Conservation (phyloP, 2,888 invertebrate species). For the Stomorhina lunata region DNA sequence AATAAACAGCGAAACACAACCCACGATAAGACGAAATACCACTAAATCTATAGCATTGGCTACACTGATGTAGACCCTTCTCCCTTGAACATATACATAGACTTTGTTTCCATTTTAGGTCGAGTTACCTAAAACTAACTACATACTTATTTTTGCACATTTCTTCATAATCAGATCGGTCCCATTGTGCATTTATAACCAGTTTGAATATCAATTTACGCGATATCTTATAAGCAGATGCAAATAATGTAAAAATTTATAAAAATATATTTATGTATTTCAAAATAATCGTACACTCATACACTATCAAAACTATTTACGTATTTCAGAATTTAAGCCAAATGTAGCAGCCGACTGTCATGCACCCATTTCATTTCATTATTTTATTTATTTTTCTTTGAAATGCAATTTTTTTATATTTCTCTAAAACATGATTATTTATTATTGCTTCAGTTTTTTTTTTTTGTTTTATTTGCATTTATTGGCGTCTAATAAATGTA, state of each 20-base stretch:
- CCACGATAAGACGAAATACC: too few species aligned
- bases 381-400: constrained; percentile 33
- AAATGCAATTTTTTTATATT: constrained; percentile 22
- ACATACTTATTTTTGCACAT: background rate
- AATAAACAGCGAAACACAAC: too few species aligned
- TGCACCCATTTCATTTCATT: constrained; percentile 35
- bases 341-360: constrained; percentile 30
- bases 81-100: too few species aligned
- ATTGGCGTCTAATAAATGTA: constrained; percentile 50
- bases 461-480: constrained; percentile 22
- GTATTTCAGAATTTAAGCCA: background rate
- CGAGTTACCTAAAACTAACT: too few species aligned
- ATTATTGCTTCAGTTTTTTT: background rate
- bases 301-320: background rate
- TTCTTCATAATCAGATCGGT: background rate
- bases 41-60: too few species aligned
- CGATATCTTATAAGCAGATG: constrained; percentile 33
- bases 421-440: background rate
- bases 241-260: constrained; percentile 13
- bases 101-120: too few species aligned
- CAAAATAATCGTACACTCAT: background rate
- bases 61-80: too few species aligned
- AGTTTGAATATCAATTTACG: constrained; percentile 50
- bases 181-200: constrained; percentile 5
- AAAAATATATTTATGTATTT: background rate